Conservation (phyloP, 2,888 invertebrate genomes). For the Polymixis lichenea region DNA sequence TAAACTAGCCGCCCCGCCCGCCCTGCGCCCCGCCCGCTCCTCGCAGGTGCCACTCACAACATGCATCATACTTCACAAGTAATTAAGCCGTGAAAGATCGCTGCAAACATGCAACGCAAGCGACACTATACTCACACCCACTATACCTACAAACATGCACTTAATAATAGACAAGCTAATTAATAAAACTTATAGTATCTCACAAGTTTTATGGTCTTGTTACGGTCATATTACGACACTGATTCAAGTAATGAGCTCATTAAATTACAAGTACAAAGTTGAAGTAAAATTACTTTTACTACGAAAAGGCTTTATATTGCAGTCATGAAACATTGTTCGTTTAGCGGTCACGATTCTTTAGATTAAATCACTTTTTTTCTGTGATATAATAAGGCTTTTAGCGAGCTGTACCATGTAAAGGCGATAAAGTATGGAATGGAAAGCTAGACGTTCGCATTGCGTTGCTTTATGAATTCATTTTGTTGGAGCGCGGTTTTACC, state of each 20-base stretch:
- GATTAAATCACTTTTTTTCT: constrained; percentile 50
- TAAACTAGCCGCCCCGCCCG: constrained; percentile 75
- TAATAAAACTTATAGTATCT: constrained; percentile 43
- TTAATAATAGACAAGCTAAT: constrained; percentile 67
- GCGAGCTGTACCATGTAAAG: constrained; percentile 45
- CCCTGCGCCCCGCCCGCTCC: constrained; percentile 47
- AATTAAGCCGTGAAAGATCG: constrained; percentile 79
- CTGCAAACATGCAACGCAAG: constrained; percentile 67
- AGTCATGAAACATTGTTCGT: constrained; percentile 49
- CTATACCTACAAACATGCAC: constrained; percentile 42
- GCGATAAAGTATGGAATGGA: constrained; percentile 56
- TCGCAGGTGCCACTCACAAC: constrained; percentile 80
- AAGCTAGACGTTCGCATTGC: constrained; percentile 61
- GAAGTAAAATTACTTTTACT: constrained; percentile 24
- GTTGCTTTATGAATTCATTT: constrained; percentile 72
- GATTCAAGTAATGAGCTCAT: constrained; percentile 39
- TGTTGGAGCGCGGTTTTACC: constrained; percentile 62
- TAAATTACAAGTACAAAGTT: constrained; percentile 29
- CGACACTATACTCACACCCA: constrained; percentile 54
- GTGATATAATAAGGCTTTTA: constrained; percentile 48
- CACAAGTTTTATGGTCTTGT: constrained; percentile 44
- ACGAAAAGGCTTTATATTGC: constrained; percentile 18
- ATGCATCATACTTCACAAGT: constrained; percentile 83
- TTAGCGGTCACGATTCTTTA: constrained; percentile 61
- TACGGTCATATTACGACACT: constrained; percentile 43